These are phyloP conservation scores for Homarus americanus DNA, from an alignment of 1,140 invertebrate species.

Conservation along the genomic window DNA sequence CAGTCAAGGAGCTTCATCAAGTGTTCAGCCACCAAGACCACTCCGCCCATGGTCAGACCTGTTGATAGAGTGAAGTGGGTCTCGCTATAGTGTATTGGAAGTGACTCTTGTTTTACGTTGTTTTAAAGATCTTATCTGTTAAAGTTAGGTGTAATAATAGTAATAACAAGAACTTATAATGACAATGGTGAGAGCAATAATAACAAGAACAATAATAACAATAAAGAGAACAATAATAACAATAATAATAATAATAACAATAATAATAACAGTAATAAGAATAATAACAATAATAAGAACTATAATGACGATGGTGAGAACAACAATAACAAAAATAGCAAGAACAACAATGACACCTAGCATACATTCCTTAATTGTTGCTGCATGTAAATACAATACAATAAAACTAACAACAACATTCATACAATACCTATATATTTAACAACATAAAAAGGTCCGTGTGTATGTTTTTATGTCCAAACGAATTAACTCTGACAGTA, in stretches of 20 bases:
- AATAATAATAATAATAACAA: constrained; percentile 10
- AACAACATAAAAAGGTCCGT: too few relatives aligned
- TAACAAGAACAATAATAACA: constrained; percentile 1
- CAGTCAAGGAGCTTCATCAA: too few relatives aligned
- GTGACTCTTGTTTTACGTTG: not conserved
- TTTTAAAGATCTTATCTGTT: not conserved
- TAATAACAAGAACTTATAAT: not conserved
- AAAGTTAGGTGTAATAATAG: not conserved
- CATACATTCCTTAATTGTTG: too few relatives aligned
- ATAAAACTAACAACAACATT: too few relatives aligned
- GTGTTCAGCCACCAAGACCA: not conserved
- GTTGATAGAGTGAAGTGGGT: not conserved
- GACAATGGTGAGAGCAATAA: not conserved
- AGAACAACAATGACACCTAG: not conserved
- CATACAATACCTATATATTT: too few relatives aligned
- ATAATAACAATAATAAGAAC: too few relatives aligned
- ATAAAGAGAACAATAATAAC: not conserved
- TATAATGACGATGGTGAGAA: not conserved
- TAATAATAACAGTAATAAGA: too few relatives aligned
- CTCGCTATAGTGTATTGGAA: not conserved
- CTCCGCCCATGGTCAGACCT: not conserved
- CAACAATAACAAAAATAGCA: not conserved
- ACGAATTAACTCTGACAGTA: too few relatives aligned
- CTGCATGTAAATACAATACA: too few relatives aligned
- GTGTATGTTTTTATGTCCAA: too few relatives aligned